Evolutionary conservation across 2,888 invertebrate species (phyloP), one percentile per base, ranked within the genome.

Genomic region (Parnassius orleans): DNA sequence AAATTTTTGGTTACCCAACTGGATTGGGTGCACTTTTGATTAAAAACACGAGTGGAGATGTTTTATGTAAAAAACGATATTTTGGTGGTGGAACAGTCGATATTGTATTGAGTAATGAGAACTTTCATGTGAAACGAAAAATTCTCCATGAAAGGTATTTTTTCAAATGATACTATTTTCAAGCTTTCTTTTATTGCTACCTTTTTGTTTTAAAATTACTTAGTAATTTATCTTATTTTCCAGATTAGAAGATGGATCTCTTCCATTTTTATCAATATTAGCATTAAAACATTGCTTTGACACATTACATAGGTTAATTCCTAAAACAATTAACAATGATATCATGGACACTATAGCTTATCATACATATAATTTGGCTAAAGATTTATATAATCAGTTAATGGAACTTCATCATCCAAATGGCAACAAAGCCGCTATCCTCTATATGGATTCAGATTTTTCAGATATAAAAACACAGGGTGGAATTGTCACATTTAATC

Each of bases 11-110:
- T 19, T 98, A 96, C 83, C 99, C 99, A 1, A 98, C 98, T 57
- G 99, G 99, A 3, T 88, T 99, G 15, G 99, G 99, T 43, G 98
- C 97, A 11, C 82, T 98, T 19, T 79, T 99, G 61, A 95, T 98
- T 0, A 94, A 92, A 75, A 96, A 95, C 77, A 79, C 84, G 19
- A 94, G 94, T 78, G 85, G 87, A 47, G 65, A 88, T 74, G 84
- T 94, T 10, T 86, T 98, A 66, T 89, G 92, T 64, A 84, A 90
- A 54, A 95, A 96, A 77, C 88, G 82, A 60, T 98, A 97, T 83
- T 98, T 97, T 90, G 98, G 98, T 19, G 99, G 99, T 48, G 99
- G 99, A 10, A 98, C 98, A 2, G 97, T 99, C 10, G 94, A 96
- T 75, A 95, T 98, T 77, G 95, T 96, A 11, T 90, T 98, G 71